A percentile compares a stretch with the other conserved stretches of the same genome.
These are phyloP conservation scores for Ctenomys sociabilis DNA, from an alignment of 2,113 vertebrate species.

Conservation along the genomic window DNA sequence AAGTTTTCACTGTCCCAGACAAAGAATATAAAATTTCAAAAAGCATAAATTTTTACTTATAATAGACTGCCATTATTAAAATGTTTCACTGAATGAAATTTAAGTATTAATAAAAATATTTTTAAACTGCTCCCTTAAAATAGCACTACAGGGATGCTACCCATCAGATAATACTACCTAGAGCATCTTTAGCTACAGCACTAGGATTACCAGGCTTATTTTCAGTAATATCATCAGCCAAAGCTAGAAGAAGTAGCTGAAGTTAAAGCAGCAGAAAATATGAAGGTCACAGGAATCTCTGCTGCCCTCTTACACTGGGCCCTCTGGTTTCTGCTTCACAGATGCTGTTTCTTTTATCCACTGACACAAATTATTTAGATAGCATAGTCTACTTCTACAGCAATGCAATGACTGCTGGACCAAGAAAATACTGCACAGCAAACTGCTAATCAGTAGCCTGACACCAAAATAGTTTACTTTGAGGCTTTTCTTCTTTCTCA, in stretches of 20 bases:
- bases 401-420: not conserved
- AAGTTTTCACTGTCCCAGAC: not conserved
- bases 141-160: not conserved
- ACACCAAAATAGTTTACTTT: not conserved
- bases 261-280: conserved; percentile 34
- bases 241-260: not conserved
- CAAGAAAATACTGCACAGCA: conserved; percentile 10
- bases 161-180: not conserved
- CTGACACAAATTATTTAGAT: conserved; percentile 9
- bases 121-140: conserved; percentile 34
- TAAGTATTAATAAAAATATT: conserved; percentile 32
- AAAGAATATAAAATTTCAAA: conserved; percentile 26
- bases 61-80: not conserved
- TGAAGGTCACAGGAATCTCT: not conserved
- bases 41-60: conserved; percentile 9
- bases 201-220: not conserved
- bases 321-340: not conserved
- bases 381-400: not conserved
- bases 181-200: not conserved
- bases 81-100: conserved; percentile 35
- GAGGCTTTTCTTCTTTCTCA: not conserved
- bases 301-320: not conserved
- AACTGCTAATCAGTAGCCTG: not conserved
- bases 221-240: not conserved
- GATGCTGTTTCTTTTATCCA: not conserved